These are phyloP conservation scores for Lapara coniferarum DNA, from an alignment of 2,888 invertebrate species.

Conservation along the genomic window DNA sequence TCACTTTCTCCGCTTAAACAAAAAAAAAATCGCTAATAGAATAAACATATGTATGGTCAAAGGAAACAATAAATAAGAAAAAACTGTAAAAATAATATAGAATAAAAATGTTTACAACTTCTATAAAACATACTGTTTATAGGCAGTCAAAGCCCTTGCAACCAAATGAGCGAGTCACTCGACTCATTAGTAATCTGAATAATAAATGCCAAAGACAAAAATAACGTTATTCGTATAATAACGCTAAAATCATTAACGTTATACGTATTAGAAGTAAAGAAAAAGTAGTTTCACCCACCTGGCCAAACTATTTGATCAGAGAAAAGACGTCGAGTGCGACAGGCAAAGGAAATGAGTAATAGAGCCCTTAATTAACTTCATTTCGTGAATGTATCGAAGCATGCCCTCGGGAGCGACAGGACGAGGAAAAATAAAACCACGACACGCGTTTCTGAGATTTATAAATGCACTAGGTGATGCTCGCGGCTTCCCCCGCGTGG, in stretches of 20 bases:
- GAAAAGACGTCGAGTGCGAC: slow-evolving; percentile 30
- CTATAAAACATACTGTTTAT: too few species aligned
- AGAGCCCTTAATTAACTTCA: slow-evolving; percentile 44
- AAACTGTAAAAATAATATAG: too few species aligned
- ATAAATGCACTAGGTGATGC: not conserved
- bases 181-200: too few species aligned
- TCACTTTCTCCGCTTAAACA: too few species aligned
- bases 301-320: slow-evolving; percentile 4
- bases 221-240: not conserved
- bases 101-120: too few species aligned
- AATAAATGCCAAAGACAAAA: too few species aligned
- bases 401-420: slow-evolving; percentile 35
- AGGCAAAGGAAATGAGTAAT: slow-evolving; percentile 41
- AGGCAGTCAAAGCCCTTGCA: too few species aligned
- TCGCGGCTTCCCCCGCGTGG: too few species aligned
- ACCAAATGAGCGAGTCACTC: too few species aligned
- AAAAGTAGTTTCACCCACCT: not conserved
- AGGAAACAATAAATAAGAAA: too few species aligned
- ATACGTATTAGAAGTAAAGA: not conserved
- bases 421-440: slow-evolving; percentile 32
- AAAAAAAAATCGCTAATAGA: too few species aligned
- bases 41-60: too few species aligned
- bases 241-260: not conserved
- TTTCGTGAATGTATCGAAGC: slow-evolving; percentile 43
- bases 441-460: slow-evolving; percentile 15